These are phyloP conservation scores for Tethea ocularis DNA, from an alignment of 2,888 invertebrate species.

Conservation along the genomic window DNA sequence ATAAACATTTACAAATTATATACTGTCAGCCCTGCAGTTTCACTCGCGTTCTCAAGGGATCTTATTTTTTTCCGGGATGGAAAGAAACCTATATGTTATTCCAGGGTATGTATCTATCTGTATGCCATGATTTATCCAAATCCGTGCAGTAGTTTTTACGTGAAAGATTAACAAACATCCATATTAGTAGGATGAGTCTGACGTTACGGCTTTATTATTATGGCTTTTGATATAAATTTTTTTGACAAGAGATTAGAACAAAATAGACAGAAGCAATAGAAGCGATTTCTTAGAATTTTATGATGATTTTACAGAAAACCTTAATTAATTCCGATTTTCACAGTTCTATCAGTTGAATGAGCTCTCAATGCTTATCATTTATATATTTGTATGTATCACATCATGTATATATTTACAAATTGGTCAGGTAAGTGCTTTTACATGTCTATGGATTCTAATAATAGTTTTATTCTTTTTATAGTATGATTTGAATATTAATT, in stretches of 20 bases:
- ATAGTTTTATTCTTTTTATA: slow-evolving; percentile 12
- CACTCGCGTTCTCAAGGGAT: no score
- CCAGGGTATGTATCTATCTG: no score
- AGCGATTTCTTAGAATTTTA: not conserved
- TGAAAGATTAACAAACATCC: no score
- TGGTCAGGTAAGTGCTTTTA: not conserved
- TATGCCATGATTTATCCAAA: no score
- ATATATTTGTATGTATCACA: not conserved
- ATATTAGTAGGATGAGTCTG: no score
- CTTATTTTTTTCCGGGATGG: no score
- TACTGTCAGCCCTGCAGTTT: no score
- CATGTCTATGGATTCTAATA: slow-evolving; percentile 6
- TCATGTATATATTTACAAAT: not conserved
- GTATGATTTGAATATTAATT: slow-evolving; percentile 62
- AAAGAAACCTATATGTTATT: no score
- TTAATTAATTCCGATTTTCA: not conserved
- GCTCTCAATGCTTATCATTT: no score
- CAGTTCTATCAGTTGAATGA: not conserved
- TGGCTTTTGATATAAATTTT: not conserved
- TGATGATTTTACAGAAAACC: not conserved
- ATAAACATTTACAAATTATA: no score
- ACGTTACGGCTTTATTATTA: no score
- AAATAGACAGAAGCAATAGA: not conserved
- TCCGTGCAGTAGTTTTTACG: no score
- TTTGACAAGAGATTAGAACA: not conserved